Conservation (phyloP, 2,888 invertebrate genomes). For the Fissipunctia ypsillon region DNA sequence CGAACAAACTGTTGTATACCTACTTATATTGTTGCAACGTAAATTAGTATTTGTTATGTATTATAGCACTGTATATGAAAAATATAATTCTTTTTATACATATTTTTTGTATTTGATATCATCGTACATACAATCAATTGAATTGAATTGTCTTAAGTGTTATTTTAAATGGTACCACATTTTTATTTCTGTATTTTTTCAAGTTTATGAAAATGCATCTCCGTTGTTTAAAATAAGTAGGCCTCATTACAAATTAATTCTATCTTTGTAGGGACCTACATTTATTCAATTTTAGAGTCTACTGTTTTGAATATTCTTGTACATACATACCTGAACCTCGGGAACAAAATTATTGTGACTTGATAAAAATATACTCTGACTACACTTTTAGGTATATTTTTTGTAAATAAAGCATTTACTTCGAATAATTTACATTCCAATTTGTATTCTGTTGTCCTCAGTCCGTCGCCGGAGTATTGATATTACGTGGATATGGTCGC, state of each 20-base stretch:
- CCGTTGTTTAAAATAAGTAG: constrained; percentile 43
- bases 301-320: constrained; percentile 57
- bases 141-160: not conserved
- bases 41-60: constrained; percentile 28
- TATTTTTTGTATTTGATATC: constrained; percentile 9
- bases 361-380: constrained; percentile 72
- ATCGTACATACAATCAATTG: constrained; percentile 6
- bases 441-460: constrained; percentile 77
- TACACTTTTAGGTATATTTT: constrained; percentile 73
- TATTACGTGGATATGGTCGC: constrained; percentile 45
- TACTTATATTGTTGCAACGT: constrained; percentile 26
- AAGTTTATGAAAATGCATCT: constrained; percentile 57
- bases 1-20: constrained; percentile 42
- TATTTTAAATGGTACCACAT: not conserved
- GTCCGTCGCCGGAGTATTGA: constrained; percentile 71
- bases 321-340: constrained; percentile 70
- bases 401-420: constrained; percentile 83
- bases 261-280: constrained; percentile 58
- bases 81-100: not conserved
- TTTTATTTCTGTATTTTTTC: constrained; percentile 1
- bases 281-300: constrained; percentile 55
- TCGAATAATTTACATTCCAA: constrained; percentile 84
- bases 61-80: constrained; percentile 4
- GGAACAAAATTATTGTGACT: constrained; percentile 82
- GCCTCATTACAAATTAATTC: constrained; percentile 49